Base-by-base conservation (phyloP, 2,888 invertebrate genomes). In the Caenorhabditis japonica region DNA sequence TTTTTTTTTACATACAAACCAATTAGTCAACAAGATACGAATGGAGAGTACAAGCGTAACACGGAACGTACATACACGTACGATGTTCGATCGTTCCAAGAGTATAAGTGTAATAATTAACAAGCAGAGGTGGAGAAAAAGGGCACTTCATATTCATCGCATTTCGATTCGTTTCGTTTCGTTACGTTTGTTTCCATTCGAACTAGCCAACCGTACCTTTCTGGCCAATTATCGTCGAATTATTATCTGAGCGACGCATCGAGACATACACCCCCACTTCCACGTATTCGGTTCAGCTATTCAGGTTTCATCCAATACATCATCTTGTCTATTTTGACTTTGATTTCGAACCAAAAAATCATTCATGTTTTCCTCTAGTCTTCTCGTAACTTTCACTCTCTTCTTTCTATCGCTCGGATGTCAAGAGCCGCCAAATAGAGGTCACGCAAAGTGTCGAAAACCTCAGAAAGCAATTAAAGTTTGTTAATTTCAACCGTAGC, bases 201-300 rank as follows among this genome's bases (percentile, higher is more conserved):
- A n/a, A n/a, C n/a, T 23, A 23, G 12, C 5, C 41, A 5, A 25
- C 7, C 61, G 51, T 51, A 33, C 41, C n/a, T 34, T 8, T 44
- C 39, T 46, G 8, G 15, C 46, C 64, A 64, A 64, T 64, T 64
- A 64, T 56, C n/a, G n/a, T n/a, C 64, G 64, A 56, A 64, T 64
- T 64, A 64, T 64, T 64, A 64, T 64, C 64, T 64, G 49, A 41
- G 55, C 64, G 64, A 64, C 64, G 64, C 64, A 64, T 64, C 64
- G 64, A 64, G 55, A 46, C 62, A 52, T 21, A 47, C 58, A 36
- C 56, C 34, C 55, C 21, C 10, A 36, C 21, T 30, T 44, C 62
- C 47, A 46, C 33, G 21, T 21, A 10, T n/a, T n/a, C 23, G 25
- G 17, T 17, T 25, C 12, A 36, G 36, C 30, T 38, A 15, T 46